Evolutionary conservation across 2,797 vertebrate species (phyloP).

Genomic region (Sardinella longiceps): DNA sequence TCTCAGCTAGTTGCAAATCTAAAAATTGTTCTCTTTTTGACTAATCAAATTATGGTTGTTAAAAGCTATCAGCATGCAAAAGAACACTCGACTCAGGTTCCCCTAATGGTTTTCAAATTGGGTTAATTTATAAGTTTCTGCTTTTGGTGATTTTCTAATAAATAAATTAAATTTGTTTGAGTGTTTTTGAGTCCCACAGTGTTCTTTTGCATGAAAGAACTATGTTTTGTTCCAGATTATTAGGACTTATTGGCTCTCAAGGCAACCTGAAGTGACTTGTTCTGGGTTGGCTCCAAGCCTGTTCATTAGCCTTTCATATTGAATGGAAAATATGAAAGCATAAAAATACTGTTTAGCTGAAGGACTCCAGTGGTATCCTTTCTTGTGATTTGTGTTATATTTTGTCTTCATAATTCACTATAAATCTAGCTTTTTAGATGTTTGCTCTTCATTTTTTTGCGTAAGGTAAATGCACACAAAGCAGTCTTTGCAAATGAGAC

Average conservation of each 20-base stretch:
- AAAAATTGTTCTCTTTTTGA: not conserved
- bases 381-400: not conserved
- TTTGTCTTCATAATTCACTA: not conserved
- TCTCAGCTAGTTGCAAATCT: not conserved
- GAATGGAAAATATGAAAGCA: not conserved
- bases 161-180: not conserved
- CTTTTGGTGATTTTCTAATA: not conserved
- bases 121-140: not conserved
- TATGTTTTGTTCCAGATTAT: not conserved
- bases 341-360: not conserved
- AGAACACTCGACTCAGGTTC: not conserved
- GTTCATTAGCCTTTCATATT: constrained; percentile 27
- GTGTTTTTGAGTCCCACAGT: not conserved
- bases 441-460: not conserved
- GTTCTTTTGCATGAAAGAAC: not conserved
- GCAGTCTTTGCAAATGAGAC: not conserved
- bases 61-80: not conserved
- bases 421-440: not conserved
- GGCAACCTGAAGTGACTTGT: constrained; percentile 49
- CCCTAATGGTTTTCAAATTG: not conserved
- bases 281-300: constrained; percentile 15
- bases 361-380: not conserved
- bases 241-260: constrained; percentile 38
- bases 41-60: not conserved
- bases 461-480: not conserved